phyloP scores from a whole-genome alignment of 2,113 vertebrate genomes.

The Pseudolaguvia tuberculata region DNA sequence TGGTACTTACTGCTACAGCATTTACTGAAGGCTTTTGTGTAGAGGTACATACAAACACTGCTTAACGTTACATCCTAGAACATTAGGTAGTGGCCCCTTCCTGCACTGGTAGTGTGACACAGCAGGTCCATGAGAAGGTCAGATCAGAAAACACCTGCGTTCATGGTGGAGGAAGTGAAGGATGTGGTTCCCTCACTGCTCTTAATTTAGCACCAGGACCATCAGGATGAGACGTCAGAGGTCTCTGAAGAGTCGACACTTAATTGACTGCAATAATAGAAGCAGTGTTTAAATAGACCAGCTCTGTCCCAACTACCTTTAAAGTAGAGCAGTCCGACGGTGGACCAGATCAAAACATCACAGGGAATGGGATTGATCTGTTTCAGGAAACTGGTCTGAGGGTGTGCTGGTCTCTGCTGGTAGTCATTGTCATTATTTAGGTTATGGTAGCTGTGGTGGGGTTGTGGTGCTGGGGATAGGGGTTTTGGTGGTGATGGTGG shows the following conservation, averaged over 20 bases:
- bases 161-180: constrained; percentile 13
- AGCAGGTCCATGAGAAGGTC: constrained; percentile 1
- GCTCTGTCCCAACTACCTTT: constrained; percentile 37
- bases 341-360: constrained; percentile 6
- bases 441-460: no score
- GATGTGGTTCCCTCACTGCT: constrained; percentile 37
- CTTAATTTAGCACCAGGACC: constrained; percentile 51
- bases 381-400: background rate
- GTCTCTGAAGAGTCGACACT: constrained; percentile 54
- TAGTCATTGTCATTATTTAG: no score
- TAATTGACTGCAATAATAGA: constrained; percentile 67
- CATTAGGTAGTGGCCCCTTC: background rate
- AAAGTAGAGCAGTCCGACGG: constrained; percentile 40
- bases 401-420: no score
- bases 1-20: no score
- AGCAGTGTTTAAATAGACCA: constrained; percentile 57
- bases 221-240: constrained; percentile 40
- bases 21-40: no score
- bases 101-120: background rate
- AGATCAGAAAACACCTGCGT: constrained; percentile 8
- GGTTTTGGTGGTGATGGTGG: no score
- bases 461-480: no score
- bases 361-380: background rate
- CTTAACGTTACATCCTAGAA: no score
- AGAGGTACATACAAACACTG: no score